These are phyloP conservation scores for Alcis repandata DNA, from an alignment of 2,888 invertebrate genomes.

Conservation along the genomic window DNA sequence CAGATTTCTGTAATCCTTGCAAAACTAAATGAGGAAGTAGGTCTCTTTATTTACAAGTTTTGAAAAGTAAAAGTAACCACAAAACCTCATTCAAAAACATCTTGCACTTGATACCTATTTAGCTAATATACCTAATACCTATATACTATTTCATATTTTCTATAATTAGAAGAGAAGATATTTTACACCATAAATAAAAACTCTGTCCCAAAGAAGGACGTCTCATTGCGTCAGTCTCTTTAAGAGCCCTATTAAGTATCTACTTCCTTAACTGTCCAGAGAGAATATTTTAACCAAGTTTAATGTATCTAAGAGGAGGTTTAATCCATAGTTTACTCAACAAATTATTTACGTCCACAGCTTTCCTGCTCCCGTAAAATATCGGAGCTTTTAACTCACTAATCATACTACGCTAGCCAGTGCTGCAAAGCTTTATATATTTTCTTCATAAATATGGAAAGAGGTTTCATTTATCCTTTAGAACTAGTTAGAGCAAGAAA, in stretches of 20 bases:
- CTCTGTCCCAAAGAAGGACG: too few species aligned
- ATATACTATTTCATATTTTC: too few species aligned
- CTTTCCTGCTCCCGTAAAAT: constrained; percentile 28
- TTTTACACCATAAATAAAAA: too few species aligned
- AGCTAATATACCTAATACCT: too few species aligned
- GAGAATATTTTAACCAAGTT: constrained; percentile 10
- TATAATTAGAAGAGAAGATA: too few species aligned
- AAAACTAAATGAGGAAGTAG: too few species aligned
- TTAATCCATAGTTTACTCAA: constrained; percentile 15
- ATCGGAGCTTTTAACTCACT: constrained; percentile 36
- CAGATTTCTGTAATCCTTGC: too few species aligned
- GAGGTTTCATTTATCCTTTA: constrained; percentile 32
- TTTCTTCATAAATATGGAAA: constrained; percentile 48
- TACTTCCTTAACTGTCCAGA: neutral
- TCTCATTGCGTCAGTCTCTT: neutral
- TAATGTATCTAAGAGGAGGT: constrained; percentile 7
- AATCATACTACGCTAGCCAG: constrained; percentile 34
- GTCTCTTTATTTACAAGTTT: too few species aligned
- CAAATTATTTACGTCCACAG: constrained; percentile 27
- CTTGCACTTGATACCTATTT: too few species aligned
- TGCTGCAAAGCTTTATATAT: constrained; percentile 41
- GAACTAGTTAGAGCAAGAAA: neutral
- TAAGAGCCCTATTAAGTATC: neutral
- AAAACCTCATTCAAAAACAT: too few species aligned
- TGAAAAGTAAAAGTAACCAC: too few species aligned